phyloP scores from a whole-genome alignment of 2,797 vertebrate genomes.

The Leucoraja ocellata region DNA sequence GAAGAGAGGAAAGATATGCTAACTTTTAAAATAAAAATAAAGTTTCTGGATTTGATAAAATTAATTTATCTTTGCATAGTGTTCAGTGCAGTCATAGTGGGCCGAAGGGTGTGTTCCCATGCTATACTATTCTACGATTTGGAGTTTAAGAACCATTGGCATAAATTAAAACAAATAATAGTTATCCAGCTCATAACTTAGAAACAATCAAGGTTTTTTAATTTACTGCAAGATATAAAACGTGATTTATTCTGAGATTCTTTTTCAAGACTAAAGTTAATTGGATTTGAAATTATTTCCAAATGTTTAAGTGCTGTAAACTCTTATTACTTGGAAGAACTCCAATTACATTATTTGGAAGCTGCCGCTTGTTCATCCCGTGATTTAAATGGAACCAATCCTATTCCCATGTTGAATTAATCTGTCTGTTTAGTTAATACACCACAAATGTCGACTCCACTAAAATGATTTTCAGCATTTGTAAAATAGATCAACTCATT shows the following conservation, averaged over 20 bases:
- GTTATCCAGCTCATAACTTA: not conserved
- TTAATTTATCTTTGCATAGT: no score
- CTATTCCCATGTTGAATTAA: not conserved
- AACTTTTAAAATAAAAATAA: no score
- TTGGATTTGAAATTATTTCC: not conserved
- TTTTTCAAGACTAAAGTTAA: not conserved
- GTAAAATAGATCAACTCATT: not conserved
- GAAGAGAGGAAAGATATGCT: no score
- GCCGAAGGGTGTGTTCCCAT: no score
- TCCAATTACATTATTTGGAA: not conserved
- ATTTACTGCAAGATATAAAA: not conserved
- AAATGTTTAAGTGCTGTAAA: not conserved
- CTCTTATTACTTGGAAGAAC: not conserved
- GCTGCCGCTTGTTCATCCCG: not conserved
- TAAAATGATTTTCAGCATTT: not conserved
- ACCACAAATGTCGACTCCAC: no score
- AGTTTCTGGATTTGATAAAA: no score
- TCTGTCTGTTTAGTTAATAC: constrained; percentile 13
- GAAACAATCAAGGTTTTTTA: not conserved
- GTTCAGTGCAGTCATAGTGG: no score
- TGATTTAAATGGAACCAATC: not conserved
- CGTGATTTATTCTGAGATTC: not conserved
- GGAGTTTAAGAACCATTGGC: no score
- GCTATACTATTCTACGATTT: no score
- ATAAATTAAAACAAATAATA: not conserved